These are phyloP conservation scores for Amblyopsis rosae DNA, from an alignment of 2,113 vertebrate genomes.

Conservation along the genomic window DNA sequence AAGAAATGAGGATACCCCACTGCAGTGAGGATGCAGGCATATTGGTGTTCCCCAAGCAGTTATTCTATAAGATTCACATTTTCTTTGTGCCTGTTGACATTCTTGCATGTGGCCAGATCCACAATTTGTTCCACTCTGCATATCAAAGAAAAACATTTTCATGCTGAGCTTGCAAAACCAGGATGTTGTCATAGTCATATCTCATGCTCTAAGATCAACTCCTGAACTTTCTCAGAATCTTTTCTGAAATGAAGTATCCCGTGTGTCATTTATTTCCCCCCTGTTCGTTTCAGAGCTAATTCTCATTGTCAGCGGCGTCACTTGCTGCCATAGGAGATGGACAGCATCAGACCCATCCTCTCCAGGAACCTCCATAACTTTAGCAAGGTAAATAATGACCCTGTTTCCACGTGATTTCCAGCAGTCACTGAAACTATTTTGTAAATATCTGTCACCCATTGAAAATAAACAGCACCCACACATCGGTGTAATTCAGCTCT, in stretches of 20 bases:
- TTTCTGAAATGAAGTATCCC: not conserved
- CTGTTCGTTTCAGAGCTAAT: conserved; percentile 35
- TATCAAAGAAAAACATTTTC: not conserved
- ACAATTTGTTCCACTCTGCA: too few relatives aligned
- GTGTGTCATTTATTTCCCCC: not conserved
- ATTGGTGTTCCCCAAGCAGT: not conserved
- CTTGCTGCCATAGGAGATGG: conserved; percentile 66
- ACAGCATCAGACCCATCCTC: conserved; percentile 81
- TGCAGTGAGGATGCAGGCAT: conserved; percentile 35
- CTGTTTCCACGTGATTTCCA: not conserved
- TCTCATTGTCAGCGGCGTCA: conserved; percentile 45
- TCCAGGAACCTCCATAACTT: conserved; percentile 81
- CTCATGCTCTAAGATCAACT: too few relatives aligned
- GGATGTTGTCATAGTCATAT: too few relatives aligned
- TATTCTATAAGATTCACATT: not conserved
- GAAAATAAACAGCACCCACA: not conserved
- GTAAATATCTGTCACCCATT: not conserved
- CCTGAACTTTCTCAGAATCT: conserved; percentile 21
- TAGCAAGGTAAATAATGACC: conserved; percentile 66
- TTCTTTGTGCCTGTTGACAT: not conserved
- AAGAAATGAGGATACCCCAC: conserved; percentile 61
- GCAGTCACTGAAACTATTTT: not conserved
- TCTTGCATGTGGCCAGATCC: not conserved
- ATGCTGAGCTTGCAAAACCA: too few relatives aligned
- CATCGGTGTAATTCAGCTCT: too few relatives aligned